phyloP scores from a whole-genome alignment of 2,888 invertebrate species.

The Cephus rjabovi region DNA sequence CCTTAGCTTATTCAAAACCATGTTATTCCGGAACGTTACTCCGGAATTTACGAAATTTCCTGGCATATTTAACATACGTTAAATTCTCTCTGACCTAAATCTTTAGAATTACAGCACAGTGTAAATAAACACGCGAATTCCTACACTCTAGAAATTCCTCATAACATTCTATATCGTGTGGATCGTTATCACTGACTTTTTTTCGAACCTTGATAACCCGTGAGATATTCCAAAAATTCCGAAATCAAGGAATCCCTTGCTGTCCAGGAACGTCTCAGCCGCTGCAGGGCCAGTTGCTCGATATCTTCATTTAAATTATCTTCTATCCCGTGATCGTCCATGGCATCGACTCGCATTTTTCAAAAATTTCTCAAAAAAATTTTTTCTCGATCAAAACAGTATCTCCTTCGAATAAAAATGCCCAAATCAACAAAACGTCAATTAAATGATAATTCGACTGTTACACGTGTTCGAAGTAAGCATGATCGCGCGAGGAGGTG shows the following conservation, averaged over 20 bases:
- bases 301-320: slow-evolving; percentile 4
- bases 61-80: not conserved
- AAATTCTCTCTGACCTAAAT: not conserved
- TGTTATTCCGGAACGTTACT: not conserved
- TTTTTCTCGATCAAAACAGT: not conserved
- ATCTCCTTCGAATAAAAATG: not conserved
- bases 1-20: not conserved
- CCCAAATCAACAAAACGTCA: not conserved
- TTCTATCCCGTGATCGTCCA: not conserved
- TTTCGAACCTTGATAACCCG: slow-evolving; percentile 68
- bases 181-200: not conserved
- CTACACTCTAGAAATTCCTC: not conserved
- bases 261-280: slow-evolving; percentile 57
- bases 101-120: not conserved
- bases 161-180: not conserved
- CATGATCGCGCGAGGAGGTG: slow-evolving; percentile 33
- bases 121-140: not conserved
- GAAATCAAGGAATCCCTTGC: slow-evolving; percentile 61
- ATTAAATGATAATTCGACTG: not conserved
- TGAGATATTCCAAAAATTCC: slow-evolving; percentile 68
- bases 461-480: not conserved
- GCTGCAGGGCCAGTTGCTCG: slow-evolving; percentile 39
- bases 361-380: not conserved
- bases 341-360: not conserved
- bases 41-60: not conserved